Evolutionary conservation across 2,888 invertebrate genomes (phyloP), one percentile per base, ranked within the genome.

Genomic region (Torymus tubicola): DNA sequence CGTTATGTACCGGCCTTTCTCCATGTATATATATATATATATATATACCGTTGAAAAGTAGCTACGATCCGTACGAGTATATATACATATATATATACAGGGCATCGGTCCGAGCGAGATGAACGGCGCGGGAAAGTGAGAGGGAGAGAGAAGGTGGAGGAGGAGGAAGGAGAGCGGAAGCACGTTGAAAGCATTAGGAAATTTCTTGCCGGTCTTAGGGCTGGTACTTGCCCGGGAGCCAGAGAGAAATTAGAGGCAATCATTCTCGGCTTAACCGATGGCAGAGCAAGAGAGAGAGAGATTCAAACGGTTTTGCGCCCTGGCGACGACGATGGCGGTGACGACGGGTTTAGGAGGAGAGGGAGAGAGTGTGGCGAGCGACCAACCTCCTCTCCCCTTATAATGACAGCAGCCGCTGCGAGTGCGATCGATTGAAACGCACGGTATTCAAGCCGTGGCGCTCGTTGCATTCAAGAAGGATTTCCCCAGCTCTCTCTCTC

Each of bases 151-250:
- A 67, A 21, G 21, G 21, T 21, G 21, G 21, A 21, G 21, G 2
- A 42, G 42, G n/a, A 57, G 68, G 42, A 16, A 13, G 42, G 12
- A 11, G 65, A 74, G 81, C 86, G 72, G 83, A 85, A 88, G 84
- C 87, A 87, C 86, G 88, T 86, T 87, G 87, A 88, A 88, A 86
- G 89, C 88, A 88, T 89, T 88, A 89, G 88, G 86, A 87, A 87
- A 88, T 88, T 89, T 89, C 88, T 89, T 89, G 89, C 86, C 55
- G 80, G 74, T 73, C 81, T 73, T 83, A 63, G 24, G 42, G 70
- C 57, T 70, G 75, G 68, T 74, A 70, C 79, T 73, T 53, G 72
- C 67, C 78, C 67, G 80, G 71, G 79, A 76, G 79, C 72, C 71
- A 84, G 84, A 83, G 84, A 85, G 87, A 88, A 88, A 89, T 89